A percentile compares a stretch with the other conserved stretches of the same genome.
Conservation (phyloP, 2,888 invertebrate genomes). For the Corbicula japonica region DNA sequence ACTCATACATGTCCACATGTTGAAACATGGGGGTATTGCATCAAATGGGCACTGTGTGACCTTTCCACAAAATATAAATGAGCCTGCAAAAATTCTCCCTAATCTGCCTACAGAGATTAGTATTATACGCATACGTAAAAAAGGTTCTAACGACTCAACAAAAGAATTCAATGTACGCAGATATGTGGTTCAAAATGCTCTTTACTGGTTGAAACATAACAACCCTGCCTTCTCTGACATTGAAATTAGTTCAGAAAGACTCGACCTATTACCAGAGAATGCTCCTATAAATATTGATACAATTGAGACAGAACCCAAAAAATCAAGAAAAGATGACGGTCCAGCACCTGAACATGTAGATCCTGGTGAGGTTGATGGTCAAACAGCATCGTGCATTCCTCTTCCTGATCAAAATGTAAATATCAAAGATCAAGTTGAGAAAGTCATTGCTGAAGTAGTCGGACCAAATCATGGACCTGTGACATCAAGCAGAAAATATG, state of each 20-base stretch:
- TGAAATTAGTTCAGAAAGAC: conserved; percentile 39
- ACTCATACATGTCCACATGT: conserved; percentile 48
- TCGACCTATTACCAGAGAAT: conserved; percentile 42
- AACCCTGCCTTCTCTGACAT: conserved; percentile 59
- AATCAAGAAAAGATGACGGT: conserved; percentile 32
- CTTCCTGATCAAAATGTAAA: conserved; percentile 34
- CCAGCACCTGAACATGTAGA: conserved; percentile 49
- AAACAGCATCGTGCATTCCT: conserved; percentile 41
- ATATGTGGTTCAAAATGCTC: conserved; percentile 41
- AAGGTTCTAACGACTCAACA: conserved; percentile 50
- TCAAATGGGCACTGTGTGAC: conserved; percentile 58
- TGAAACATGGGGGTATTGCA: conserved; percentile 56
- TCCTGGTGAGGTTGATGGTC: conserved; percentile 33
- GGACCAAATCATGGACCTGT: conserved; percentile 16
- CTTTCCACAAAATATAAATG: conserved; percentile 54
- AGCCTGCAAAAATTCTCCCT: conserved; percentile 50
- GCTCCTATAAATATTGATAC: conserved; percentile 27
- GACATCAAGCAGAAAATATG: conserved; percentile 14
- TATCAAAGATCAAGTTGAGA: conserved; percentile 30
- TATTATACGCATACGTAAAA: conserved; percentile 47
- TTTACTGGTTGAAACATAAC: conserved; percentile 59
- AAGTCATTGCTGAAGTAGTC: conserved; percentile 29
- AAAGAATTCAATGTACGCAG: conserved; percentile 59
- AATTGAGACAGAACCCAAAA: conserved; percentile 5
- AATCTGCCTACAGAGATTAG: conserved; percentile 53